These are phyloP conservation scores for Centrocercus urophasianus DNA, from an alignment of 2,113 vertebrate genomes.

Conservation along the genomic window DNA sequence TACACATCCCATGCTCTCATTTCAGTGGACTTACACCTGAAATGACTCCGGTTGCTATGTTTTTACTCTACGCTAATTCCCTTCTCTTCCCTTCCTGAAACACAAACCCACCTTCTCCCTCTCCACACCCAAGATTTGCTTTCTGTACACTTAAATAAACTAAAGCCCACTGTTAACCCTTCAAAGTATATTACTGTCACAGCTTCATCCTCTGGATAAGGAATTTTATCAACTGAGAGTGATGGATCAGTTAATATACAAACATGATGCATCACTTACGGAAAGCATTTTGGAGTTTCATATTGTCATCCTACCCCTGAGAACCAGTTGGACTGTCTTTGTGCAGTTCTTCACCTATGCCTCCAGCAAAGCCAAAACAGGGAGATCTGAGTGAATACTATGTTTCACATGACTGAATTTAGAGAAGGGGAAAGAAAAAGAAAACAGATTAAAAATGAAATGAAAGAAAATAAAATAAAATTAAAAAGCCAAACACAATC, in stretches of 20 bases:
- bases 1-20: not conserved
- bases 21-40: slow-evolving; percentile 45
- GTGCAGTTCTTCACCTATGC: slow-evolving; percentile 61
- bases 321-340: slow-evolving; percentile 55
- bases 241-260: slow-evolving; percentile 57
- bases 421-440: slow-evolving; percentile 8
- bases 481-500: slow-evolving; percentile 46
- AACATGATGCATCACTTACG: slow-evolving; percentile 9
- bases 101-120: not conserved
- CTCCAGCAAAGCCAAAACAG: slow-evolving; percentile 67
- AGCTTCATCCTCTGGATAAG: not conserved
- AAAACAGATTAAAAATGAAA: slow-evolving; percentile 30
- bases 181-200: not conserved
- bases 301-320: slow-evolving; percentile 20
- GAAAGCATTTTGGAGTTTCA: slow-evolving; percentile 45
- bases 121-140: slow-evolving; percentile 19
- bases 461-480: not conserved
- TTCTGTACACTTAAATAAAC: slow-evolving; percentile 28
- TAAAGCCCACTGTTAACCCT: slow-evolving; percentile 43
- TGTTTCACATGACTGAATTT: slow-evolving; percentile 60
- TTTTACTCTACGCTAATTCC: slow-evolving; percentile 13
- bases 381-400: slow-evolving; percentile 60
- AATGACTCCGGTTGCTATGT: not conserved
- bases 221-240: slow-evolving; percentile 33
- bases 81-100: not conserved